Base-by-base conservation (phyloP, 1,140 invertebrate species). In the Drosophila pruinosa region DNA sequence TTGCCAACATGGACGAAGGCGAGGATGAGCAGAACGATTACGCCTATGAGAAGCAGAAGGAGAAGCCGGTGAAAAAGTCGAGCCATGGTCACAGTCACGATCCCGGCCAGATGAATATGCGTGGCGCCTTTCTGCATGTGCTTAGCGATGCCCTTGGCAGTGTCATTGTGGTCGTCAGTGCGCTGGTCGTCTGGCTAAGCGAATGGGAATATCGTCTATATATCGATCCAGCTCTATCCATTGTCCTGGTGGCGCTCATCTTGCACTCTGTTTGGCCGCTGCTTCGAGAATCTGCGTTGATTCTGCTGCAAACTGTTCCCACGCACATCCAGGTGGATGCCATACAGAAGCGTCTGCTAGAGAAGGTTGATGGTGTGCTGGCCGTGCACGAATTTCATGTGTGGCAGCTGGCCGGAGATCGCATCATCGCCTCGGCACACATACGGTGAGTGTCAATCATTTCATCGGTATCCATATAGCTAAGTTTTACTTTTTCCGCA, bases 111-210 rank as follows among this genome's bases (percentile, higher is more conserved):
- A 96, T 99, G 95, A 99, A 99, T 90, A 99, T 99, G 97, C 94
- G 96, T 47, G 98, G 98, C 12, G 99, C 99, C 0, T 99, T 99
- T 91, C 93, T 99, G 39, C 99, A 99, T 92, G 96, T 99, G 3
- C 90, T 99, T 3, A 98, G 98, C 19, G 99, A 99, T 93, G 98
- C 98, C 17, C 92, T 99, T 31, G 96, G 96, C 45, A 99, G 99
- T 2, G 95, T 99, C 0, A 98, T 99, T 90, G 99, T 99, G 3
- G 96, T 99, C 17, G 95, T 96, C 54, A 99, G 98, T 48, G 98
- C 98, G 2, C 91, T 98, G 38, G 93, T 97, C 28, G 97, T 99
- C 15, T 97, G 96, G 96, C 92, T 95, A 31, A 98, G 97, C 0
- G 93, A 97, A 2, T 98, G 96, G 95, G 85, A 95, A 62, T 96